Percentiles rank a stretch among this genome's conserved stretches.
Conservation (phyloP, 2,888 invertebrate genomes). For the Habrosyne pyritoides region DNA sequence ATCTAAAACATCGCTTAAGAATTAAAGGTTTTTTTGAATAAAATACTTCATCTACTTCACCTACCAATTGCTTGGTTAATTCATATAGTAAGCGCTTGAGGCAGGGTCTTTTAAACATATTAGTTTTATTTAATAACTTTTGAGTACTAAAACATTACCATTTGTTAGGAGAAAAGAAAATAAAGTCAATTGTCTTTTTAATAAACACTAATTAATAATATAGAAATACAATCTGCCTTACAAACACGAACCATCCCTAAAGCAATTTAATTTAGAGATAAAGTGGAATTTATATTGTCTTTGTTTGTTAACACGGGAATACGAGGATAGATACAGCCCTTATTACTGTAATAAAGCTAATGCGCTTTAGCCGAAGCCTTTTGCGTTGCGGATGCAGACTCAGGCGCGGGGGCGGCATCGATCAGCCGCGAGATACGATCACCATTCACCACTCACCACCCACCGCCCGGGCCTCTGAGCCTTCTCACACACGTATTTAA, state of each 20-base stretch:
- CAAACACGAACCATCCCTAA: background rate
- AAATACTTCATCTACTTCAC: too few species aligned
- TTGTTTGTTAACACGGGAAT: constrained; percentile 21
- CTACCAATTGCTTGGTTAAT: too few species aligned
- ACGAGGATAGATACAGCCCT: constrained; percentile 23
- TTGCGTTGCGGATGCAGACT: constrained; percentile 19
- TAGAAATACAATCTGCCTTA: background rate
- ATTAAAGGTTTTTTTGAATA: too few species aligned
- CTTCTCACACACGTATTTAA: background rate
- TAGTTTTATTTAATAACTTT: too few species aligned
- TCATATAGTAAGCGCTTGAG: too few species aligned
- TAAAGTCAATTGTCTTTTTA: too few species aligned
- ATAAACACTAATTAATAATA: background rate
- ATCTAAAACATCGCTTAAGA: background rate
- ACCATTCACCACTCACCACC: constrained; percentile 41
- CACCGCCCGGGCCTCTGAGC: constrained; percentile 16
- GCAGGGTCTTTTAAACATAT: too few species aligned
- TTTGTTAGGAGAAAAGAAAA: too few species aligned
- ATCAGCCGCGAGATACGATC: constrained; percentile 52
- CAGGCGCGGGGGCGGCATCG: constrained; percentile 39
- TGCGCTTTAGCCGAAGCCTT: constrained; percentile 43
- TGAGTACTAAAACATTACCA: too few species aligned
- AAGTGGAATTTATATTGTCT: background rate
- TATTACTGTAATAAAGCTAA: constrained; percentile 49
- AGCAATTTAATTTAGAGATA: background rate